Conservation (phyloP, 2,113 vertebrate species). For the Tonatia bakeri region DNA sequence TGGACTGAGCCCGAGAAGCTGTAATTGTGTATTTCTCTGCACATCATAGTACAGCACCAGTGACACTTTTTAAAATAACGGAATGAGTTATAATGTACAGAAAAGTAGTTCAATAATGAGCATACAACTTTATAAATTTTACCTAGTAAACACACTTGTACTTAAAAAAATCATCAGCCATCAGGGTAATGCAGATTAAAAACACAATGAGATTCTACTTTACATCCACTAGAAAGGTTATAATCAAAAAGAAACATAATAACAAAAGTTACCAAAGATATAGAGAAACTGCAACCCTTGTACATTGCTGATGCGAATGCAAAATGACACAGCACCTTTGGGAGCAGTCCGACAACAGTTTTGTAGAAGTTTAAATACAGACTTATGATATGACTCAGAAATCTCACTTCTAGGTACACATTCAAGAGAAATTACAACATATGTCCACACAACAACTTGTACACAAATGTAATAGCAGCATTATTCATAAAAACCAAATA, state of each 20-base stretch:
- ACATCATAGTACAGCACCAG: neutral
- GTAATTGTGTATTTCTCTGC: neutral
- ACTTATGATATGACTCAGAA: neutral
- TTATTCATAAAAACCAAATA: neutral
- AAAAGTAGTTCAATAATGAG: neutral
- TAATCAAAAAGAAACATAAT: neutral
- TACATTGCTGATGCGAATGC: neutral
- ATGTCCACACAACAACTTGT: neutral
- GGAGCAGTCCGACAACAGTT: neutral
- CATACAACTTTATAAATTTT: neutral
- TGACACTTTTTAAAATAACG: neutral
- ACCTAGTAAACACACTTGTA: neutral
- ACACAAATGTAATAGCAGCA: neutral
- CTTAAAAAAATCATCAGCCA: neutral
- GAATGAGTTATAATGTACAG: neutral
- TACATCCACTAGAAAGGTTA: neutral
- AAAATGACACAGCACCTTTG: neutral
- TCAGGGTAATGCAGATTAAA: neutral
- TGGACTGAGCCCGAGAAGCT: neutral
- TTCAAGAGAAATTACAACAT: neutral
- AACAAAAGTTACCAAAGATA: neutral
- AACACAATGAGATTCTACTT: neutral
- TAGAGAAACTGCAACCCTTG: neutral
- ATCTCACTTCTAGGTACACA: neutral
- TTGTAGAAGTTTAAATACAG: neutral